Evolutionary conservation across 2,113 vertebrate species (phyloP).

Genomic region (Pleuronectes platessa): DNA sequence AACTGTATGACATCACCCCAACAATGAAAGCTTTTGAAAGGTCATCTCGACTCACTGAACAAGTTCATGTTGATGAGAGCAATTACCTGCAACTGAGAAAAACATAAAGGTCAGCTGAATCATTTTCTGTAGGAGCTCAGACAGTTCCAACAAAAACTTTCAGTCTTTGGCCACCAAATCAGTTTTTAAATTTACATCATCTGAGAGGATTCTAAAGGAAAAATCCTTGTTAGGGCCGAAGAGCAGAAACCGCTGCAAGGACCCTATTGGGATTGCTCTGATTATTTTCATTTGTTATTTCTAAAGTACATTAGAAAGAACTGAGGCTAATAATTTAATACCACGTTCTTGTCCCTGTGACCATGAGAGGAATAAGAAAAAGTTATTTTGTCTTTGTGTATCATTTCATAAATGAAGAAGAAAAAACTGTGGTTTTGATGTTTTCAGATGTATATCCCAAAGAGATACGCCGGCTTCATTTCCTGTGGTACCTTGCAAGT

Average conservation of each 20-base stretch:
- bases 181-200: constrained; percentile 35
- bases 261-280: background rate
- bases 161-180: constrained; percentile 10
- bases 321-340: background rate
- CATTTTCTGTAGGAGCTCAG: background rate
- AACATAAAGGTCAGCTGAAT: constrained; percentile 47
- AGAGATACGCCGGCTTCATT: too few species aligned
- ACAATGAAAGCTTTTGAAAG: constrained; percentile 44
- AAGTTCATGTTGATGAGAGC: constrained; percentile 33
- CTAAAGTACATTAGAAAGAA: background rate
- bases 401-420: background rate
- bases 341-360: background rate
- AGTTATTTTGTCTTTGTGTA: constrained; percentile 1
- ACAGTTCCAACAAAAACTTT: constrained; percentile 11
- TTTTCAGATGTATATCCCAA: background rate
- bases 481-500: too few species aligned
- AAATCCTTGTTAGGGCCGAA: background rate
- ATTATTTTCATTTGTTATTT: constrained; percentile 17
- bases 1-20: background rate
- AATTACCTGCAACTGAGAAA: constrained; percentile 14
- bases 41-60: constrained; percentile 29
- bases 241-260: too few species aligned
- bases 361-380: background rate
- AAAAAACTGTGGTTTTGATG: background rate
- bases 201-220: background rate